Evolutionary conservation across 1,140 invertebrate species (phyloP), one percentile per base, ranked within the genome.

Genomic region (Papilio glaucus): DNA sequence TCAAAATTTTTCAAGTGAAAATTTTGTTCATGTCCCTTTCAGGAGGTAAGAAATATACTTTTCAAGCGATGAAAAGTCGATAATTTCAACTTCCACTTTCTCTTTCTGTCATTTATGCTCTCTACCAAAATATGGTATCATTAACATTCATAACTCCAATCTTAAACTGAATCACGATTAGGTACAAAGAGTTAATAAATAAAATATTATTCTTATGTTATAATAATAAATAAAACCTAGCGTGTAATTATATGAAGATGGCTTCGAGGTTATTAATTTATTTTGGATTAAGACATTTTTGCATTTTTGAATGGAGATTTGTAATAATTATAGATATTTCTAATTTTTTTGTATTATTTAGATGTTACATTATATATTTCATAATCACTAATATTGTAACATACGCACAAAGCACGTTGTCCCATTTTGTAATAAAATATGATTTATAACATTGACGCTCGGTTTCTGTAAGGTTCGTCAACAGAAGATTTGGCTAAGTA

Each of bases 161-260:
- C 80, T 77, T 73, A 75, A 81, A 72, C 76, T 80, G 71, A 82
- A 84, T 80, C 77, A 85, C 77, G 72, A 85, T 90, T 90, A 89
- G 88, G 90, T 90, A 90, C 90, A 92, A 92, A 92, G 75, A 89
- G 80, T 86, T 89, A 89, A 87, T 88, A 90, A 90, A 81, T 90
- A 87, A 90, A 85, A 83, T 85, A 88, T n/a, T n/a, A n/a, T 86
- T 88, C 79, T 75, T 85, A 85, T 76, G 77, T 85, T 87, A 81
- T 87, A n/a, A n/a, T 80, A 85, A 88, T 82, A 89, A 89, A 87
- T 83, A n/a, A n/a, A n/a, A n/a, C 81, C 49, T 85, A 87, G 80
- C 76, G 77, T 78, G 75, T 85, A 84, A 67, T 82, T 65, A 65
- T 78, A 81, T n/a, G n/a, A 80, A 62, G 74, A 82, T 77, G 76